phyloP scores from a whole-genome alignment of 2,888 invertebrate genomes.

The Nymphalis urticae region DNA sequence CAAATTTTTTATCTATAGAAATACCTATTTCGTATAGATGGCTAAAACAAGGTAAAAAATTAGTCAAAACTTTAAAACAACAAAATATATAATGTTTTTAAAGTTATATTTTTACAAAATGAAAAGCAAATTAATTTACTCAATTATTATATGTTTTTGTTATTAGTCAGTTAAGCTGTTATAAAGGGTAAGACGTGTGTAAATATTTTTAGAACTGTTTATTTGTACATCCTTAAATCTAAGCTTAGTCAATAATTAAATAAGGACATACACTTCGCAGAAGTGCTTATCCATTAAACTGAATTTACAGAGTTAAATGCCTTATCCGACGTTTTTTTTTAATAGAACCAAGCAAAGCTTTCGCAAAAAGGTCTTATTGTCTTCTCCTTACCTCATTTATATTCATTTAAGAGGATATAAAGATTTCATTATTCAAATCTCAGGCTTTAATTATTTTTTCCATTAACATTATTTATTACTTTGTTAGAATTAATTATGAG shows the following conservation, averaged over 20 bases:
- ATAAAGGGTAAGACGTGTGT: background rate
- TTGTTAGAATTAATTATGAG: background rate
- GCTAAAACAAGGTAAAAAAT: too few relatives aligned
- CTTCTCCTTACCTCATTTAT: background rate
- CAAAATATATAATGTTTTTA: background rate
- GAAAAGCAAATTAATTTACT: background rate
- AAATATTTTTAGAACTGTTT: background rate
- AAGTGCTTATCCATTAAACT: conserved; percentile 51
- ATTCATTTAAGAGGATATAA: background rate
- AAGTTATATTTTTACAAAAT: background rate
- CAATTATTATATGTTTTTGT: too few relatives aligned
- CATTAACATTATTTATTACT: background rate
- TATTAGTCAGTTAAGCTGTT: conserved; percentile 6
- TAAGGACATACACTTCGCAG: conserved; percentile 64
- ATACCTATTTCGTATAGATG: too few relatives aligned
- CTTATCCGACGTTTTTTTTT: conserved; percentile 27
- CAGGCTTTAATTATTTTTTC: background rate
- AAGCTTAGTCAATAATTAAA: conserved; percentile 48
- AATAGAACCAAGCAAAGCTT: conserved; percentile 6
- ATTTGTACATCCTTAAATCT: conserved; percentile 34
- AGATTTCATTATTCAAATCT: background rate
- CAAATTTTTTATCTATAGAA: too few relatives aligned
- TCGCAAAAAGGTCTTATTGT: background rate
- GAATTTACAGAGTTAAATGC: conserved; percentile 41
- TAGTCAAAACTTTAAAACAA: too few relatives aligned